Conservation (phyloP, 2,888 invertebrate genomes). For the Mallateleia sp. region DNA sequence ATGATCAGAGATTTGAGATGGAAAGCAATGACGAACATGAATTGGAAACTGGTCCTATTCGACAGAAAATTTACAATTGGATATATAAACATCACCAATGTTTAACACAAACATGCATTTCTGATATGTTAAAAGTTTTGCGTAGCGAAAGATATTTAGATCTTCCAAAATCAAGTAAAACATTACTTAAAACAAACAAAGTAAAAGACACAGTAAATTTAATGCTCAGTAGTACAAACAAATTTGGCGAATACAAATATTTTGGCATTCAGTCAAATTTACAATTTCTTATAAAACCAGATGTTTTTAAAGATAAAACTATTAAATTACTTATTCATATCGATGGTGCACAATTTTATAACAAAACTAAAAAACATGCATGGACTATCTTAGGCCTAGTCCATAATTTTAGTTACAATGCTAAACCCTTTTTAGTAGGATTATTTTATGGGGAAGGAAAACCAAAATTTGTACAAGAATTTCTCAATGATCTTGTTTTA, state of each 20-base stretch:
- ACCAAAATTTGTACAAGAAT: background rate
- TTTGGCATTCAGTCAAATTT: background rate
- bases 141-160: slow-evolving; percentile 18
- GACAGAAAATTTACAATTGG: slow-evolving; percentile 21
- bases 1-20: background rate
- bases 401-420: background rate
- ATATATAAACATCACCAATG: slow-evolving; percentile 1
- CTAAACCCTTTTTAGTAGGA: background rate
- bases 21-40: slow-evolving; percentile 1
- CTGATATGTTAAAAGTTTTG: slow-evolving; percentile 9
- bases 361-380: background rate
- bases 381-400: too few relatives aligned
- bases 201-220: background rate
- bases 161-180: slow-evolving; percentile 9
- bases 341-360: background rate
- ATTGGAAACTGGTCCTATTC: slow-evolving; percentile 11
- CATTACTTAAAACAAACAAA: slow-evolving; percentile 14
- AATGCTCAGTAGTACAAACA: background rate
- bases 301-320: background rate
- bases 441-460: background rate
- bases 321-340: background rate
- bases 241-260: background rate
- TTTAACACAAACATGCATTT: background rate
- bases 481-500: background rate
- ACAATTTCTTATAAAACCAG: background rate